Evolutionary conservation across 2,888 invertebrate genomes (phyloP).

Genomic region (Creontiades dilutus): DNA sequence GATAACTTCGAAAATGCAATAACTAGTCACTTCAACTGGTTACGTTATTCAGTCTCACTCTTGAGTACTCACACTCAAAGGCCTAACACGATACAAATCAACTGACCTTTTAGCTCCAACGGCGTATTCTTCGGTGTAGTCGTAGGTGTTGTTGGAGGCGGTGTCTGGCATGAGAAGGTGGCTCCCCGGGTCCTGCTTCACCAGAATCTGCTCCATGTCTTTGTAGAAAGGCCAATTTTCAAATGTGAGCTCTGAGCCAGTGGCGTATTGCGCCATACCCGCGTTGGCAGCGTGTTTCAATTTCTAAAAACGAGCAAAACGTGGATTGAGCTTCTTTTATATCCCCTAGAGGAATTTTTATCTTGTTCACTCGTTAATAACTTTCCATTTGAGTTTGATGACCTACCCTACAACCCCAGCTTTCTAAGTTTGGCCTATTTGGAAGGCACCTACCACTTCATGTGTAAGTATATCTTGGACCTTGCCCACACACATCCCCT

Average conservation of each 20-base stretch:
- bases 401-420: too few relatives aligned
- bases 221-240: conserved; percentile 51
- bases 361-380: too few relatives aligned
- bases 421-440: too few relatives aligned
- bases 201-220: conserved; percentile 52
- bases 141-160: neutral
- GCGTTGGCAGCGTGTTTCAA: conserved; percentile 37
- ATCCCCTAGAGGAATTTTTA: too few relatives aligned
- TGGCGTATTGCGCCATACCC: neutral
- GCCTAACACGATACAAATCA: neutral
- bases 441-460: too few relatives aligned
- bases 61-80: too few relatives aligned
- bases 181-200: conserved; percentile 35
- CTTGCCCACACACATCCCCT: too few relatives aligned
- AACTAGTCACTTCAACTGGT: too few relatives aligned
- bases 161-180: conserved; percentile 23
- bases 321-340: neutral
- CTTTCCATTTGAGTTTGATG: too few relatives aligned
- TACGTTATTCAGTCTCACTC: too few relatives aligned
- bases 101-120: conserved; percentile 43
- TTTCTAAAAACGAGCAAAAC: conserved; percentile 4
- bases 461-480: too few relatives aligned
- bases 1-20: too few relatives aligned
- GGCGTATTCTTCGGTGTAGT: conserved; percentile 24
- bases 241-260: conserved; percentile 4